A percentile compares a stretch with the other conserved stretches of the same genome.
These are phyloP conservation scores for Harmothoe impar DNA, from an alignment of 2,888 invertebrate genomes.

Conservation along the genomic window DNA sequence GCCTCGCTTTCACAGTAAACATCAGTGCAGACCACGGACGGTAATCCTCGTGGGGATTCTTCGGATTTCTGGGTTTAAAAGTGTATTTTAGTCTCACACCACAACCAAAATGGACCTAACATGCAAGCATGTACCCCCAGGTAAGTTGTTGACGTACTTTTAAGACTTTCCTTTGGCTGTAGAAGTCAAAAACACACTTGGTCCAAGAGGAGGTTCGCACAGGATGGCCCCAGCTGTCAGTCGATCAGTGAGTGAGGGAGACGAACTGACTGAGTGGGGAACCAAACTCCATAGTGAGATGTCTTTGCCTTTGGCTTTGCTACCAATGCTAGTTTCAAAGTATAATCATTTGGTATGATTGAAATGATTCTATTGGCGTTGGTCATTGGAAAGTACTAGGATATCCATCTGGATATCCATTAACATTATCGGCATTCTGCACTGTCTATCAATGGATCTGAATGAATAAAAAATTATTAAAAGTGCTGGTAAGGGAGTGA, in stretches of 20 bases:
- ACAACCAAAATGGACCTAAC: background rate
- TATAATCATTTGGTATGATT: no score
- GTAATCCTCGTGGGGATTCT: background rate
- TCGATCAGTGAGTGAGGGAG: background rate
- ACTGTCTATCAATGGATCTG: no score
- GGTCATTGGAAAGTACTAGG: no score
- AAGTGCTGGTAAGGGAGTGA: no score
- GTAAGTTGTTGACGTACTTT: conserved; percentile 1
- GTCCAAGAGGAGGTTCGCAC: background rate
- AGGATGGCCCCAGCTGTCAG: conserved; percentile 11
- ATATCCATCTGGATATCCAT: no score
- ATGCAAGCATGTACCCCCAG: conserved; percentile 3
- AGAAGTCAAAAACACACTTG: background rate
- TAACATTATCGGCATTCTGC: no score
- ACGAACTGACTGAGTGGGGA: no score
- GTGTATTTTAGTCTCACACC: background rate
- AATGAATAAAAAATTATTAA: no score
- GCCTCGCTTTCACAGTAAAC: conserved; percentile 24
- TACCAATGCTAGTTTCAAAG: no score
- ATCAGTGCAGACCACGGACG: background rate
- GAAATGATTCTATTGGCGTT: no score
- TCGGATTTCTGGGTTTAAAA: background rate
- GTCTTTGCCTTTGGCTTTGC: no score
- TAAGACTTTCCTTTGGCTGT: background rate
- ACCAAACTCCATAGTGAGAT: no score